phyloP scores from a whole-genome alignment of 2,888 invertebrate genomes.

The Drosophila macrothrix region DNA sequence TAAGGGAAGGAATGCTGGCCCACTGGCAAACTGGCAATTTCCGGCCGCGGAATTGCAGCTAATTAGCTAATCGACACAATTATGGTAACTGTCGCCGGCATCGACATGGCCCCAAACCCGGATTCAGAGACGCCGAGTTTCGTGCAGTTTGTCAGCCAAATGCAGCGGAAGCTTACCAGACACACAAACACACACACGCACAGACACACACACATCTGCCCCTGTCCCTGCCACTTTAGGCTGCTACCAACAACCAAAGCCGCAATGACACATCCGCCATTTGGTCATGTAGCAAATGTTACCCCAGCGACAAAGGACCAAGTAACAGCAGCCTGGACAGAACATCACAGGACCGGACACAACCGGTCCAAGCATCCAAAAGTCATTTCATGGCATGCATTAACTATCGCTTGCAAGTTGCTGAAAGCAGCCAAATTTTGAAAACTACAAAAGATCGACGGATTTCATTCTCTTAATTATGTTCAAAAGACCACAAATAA shows the following conservation, averaged over 20 bases:
- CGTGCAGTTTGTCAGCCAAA: constrained; percentile 23
- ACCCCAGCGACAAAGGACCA: constrained; percentile 1
- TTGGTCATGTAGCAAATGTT: constrained; percentile 13
- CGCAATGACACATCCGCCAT: constrained; percentile 33
- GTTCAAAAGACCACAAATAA: neutral
- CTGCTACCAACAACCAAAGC: constrained; percentile 1
- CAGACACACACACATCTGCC: constrained; percentile 10
- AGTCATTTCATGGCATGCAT: neutral
- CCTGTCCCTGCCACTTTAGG: neutral
- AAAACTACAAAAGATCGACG: neutral
- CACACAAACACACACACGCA: constrained; percentile 20
- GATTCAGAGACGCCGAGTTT: constrained; percentile 2
- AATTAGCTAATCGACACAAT: constrained; percentile 80
- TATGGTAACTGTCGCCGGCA: constrained; percentile 44
- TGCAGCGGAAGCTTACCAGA: constrained; percentile 64
- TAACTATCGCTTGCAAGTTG: neutral
- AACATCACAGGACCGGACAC: neutral
- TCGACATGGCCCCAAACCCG: constrained; percentile 8
- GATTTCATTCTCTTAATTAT: neutral
- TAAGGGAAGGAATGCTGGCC: constrained; percentile 5
- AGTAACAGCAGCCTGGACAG: neutral
- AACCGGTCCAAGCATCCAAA: constrained; percentile 11
- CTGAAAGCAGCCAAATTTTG: neutral
- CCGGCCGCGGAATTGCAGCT: constrained; percentile 73
- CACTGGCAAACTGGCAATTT: constrained; percentile 66